Conservation (phyloP, 1,140 invertebrate genomes). For the Drosophila nikananu region DNA sequence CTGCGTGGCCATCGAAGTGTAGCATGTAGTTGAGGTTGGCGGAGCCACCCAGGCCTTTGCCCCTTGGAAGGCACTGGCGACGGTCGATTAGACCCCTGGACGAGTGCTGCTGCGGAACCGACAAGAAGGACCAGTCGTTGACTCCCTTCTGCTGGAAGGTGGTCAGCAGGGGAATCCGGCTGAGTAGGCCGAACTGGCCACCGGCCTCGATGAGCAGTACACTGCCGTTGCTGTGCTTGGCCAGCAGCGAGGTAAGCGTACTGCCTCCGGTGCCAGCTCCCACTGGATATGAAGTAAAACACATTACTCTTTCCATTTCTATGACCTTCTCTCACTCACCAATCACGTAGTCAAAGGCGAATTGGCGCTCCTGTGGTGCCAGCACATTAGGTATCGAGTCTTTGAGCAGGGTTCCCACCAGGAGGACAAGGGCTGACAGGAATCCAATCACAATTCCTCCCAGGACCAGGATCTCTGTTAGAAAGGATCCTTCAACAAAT, state of each 20-base stretch:
- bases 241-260: constrained; percentile 90
- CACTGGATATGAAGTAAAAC: constrained; percentile 85
- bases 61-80: constrained; percentile 88
- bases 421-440: constrained; percentile 55
- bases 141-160: constrained; percentile 88
- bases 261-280: constrained; percentile 93
- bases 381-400: constrained; percentile 66
- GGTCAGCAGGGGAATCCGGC: constrained; percentile 87
- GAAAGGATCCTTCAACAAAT: not conserved
- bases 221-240: constrained; percentile 87
- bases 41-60: constrained; percentile 90
- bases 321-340: constrained; percentile 43
- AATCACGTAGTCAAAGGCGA: constrained; percentile 78
- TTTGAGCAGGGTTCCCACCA: constrained; percentile 53
- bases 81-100: constrained; percentile 88
- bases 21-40: constrained; percentile 90
- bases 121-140: constrained; percentile 89
- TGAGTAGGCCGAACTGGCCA: constrained; percentile 88
- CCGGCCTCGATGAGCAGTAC: constrained; percentile 91
- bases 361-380: constrained; percentile 31
- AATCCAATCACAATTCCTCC: constrained; percentile 55
- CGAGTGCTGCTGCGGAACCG: constrained; percentile 88
- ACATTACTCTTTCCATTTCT: not conserved
- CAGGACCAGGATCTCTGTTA: constrained; percentile 64
- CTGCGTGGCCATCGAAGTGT: constrained; percentile 88